Evolutionary conservation across 2,888 invertebrate species (phyloP), one percentile per base, ranked within the genome.

Genomic region (Nomada fabriciana): DNA sequence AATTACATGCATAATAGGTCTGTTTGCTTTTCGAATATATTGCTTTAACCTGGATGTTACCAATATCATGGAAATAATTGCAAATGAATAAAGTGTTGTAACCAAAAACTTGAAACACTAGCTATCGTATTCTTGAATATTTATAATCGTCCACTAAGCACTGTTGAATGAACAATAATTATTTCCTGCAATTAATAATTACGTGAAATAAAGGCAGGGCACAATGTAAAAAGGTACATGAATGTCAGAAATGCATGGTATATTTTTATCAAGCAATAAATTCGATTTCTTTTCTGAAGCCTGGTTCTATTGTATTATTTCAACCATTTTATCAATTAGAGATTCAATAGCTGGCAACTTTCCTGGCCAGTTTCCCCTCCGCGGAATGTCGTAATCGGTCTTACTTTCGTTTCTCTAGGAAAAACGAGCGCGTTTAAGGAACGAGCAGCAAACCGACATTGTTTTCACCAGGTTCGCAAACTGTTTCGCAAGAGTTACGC

Each of bases 401-500:
- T 36, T 55, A 42, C 68, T 72, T 67, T 68, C 76, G 50, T 72
- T 76, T 61, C 50, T 13, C 67, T 4, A 36, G 65, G 75, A 70
- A 65, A 75, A 60, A 52, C 65, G 25, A 36, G 13, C 43, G 20
- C 23, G 42, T 67, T 60, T 55, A 69, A 65, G 53, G 36, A 55
- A 50, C 59, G 29, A 13, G 61, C 55, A 61, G 23, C 29, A 42
- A 20, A 50, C 68, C 18, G 11, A 18, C 53, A 53, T 74, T 67
- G 67, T 76, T 77, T 73, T 70, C 80, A 63, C 73, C 50, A 15
- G 20, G 47, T 61, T 71, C 47, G 53, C 60, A 71, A 36, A 4
- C 5, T 11, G 60, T 81, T 81, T 69, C 73, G 64, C 47, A 77
- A 80, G 2, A 43, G 57, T 73, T 70, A 47, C 59, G 53, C 63